Percentiles rank a stretch among this genome's conserved stretches.
Conservation (phyloP, 2,113 vertebrate genomes). For the Turdus rufiventris region DNA sequence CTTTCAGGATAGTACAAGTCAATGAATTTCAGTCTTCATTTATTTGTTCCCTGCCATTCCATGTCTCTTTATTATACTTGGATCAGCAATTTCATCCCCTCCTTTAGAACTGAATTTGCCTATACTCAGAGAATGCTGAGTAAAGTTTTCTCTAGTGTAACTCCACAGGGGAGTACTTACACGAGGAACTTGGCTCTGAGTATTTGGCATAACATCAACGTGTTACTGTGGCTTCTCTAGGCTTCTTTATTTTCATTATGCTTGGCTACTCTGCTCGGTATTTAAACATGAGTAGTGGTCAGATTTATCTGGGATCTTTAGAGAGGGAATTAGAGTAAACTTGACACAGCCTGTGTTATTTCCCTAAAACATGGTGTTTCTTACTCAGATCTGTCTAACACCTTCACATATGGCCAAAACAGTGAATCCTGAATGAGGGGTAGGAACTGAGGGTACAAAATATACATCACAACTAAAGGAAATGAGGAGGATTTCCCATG, state of each 20-base stretch:
- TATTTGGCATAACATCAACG: background rate
- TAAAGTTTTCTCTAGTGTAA: background rate
- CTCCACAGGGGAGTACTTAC: background rate
- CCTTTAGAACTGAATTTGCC: conserved; percentile 31
- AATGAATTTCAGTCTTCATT: conserved; percentile 49
- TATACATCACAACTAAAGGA: background rate
- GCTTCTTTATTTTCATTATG: conserved; percentile 11
- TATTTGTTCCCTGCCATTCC: conserved; percentile 9
- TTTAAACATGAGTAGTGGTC: background rate
- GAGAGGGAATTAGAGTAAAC: background rate
- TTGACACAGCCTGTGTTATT: background rate
- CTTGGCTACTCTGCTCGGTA: background rate
- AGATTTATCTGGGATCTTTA: conserved; percentile 6
- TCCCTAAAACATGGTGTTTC: background rate
- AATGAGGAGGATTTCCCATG: background rate
- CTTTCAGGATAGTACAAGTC: conserved; percentile 35
- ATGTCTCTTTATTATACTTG: conserved; percentile 17
- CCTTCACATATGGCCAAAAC: background rate
- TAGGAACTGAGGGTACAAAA: background rate
- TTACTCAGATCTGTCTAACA: background rate
- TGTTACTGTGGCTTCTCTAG: background rate
- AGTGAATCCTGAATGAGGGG: background rate
- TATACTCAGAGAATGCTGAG: background rate
- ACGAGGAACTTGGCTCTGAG: background rate
- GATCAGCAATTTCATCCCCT: conserved; percentile 11